Base-by-base conservation (phyloP, 2,797 vertebrate species). In the Okamejei kenojei region DNA sequence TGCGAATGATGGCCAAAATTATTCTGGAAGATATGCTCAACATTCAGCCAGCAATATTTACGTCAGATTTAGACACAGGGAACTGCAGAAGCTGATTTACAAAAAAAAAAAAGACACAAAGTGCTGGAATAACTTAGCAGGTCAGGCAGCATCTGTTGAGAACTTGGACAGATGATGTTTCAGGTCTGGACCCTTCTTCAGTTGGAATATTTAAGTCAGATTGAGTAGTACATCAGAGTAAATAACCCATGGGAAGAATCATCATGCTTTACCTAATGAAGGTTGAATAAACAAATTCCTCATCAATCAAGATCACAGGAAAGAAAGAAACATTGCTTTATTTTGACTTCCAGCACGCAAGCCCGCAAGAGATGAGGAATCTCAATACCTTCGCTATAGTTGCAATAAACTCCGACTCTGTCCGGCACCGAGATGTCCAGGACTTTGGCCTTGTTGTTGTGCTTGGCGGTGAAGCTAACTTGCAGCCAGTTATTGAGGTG, bases 401-500 rank as follows among this genome's bases (percentile, higher is more conserved):
- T 98, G 94, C 98, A 97, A 95, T 98, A 97, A 93, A 99, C 96
- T 0, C 98, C 98, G 90, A 99, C 97, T 93, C 97, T 97, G 95
- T 97, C 97, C 0, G 98, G 98, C 94, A 98, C 98, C 0, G 97
- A 94, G 38, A 97, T 97, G 26, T 99, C 98, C 94, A 99, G 97
- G 5, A 95, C 96, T 73, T 98, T 98, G 82, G 98, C 98, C 95
- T 99, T 99, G 97, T 99, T 99, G 96, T 98, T 98, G 93, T 99
- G 98, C 95, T 99, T 99, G 94, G 98, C 98, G 0, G 97, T 98
- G 96, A 99, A 98, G 96, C 97, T 98, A 97, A 98, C 97, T 96
- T 99, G 98, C 91, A 99, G 97, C 98, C 98, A 99, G 97, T 99
- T 99, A 96, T 99, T 99, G 93, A 98, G 96, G 93, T 99, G 98